These are phyloP conservation scores for Microctenopoma stevenorrisi DNA, from an alignment of 2,797 vertebrate genomes.

Conservation along the genomic window DNA sequence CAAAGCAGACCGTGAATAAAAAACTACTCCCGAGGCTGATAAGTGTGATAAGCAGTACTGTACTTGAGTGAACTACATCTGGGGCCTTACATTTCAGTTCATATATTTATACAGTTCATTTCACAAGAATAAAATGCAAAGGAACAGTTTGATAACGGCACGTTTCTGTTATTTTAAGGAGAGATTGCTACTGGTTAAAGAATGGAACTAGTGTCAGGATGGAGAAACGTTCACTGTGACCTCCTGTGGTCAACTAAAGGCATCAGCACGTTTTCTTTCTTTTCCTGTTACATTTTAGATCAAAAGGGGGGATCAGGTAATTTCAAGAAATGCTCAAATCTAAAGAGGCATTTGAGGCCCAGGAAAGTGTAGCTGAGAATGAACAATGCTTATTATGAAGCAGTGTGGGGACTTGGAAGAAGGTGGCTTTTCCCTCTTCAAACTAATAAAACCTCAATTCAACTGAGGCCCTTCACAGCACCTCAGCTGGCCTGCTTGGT, in stretches of 20 bases:
- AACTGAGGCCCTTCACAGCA: constrained; percentile 4
- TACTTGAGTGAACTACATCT: no score
- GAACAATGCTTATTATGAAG: constrained; percentile 46
- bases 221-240: constrained; percentile 5
- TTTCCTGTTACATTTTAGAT: constrained; percentile 7
- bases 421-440: constrained; percentile 43
- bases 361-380: constrained; percentile 7
- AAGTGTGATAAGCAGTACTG: no score
- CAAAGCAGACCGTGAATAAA: no score
- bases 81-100: no score
- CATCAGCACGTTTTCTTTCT: constrained; percentile 10
- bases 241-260: constrained; percentile 31
- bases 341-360: constrained; percentile 13
- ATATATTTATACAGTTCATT: no score
- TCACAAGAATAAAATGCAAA: no score
- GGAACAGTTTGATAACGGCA: no score
- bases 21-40: no score
- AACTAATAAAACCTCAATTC: constrained; percentile 42
- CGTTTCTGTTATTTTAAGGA: no score
- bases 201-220: no score
- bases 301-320: neutral
- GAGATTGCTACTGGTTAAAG: no score
- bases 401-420: constrained; percentile 31
- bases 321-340: neutral
- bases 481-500: constrained; percentile 9